Conservation (phyloP, 2,113 vertebrate species). For the Psettodes erumei region DNA sequence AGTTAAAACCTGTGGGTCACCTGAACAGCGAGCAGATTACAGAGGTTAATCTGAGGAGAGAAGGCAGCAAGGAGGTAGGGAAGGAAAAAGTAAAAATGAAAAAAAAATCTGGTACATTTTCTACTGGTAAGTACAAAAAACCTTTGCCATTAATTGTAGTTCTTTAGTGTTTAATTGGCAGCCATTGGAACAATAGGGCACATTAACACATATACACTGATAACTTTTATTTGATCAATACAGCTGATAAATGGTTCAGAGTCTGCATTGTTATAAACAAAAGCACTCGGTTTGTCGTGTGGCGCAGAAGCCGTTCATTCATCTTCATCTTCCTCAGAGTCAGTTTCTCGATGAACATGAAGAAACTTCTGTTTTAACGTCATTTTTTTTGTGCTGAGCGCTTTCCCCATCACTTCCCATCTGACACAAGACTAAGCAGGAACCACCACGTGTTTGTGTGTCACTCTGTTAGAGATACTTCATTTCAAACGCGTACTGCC, state of each 20-base stretch:
- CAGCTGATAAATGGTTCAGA: conserved; percentile 10
- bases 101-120: background rate
- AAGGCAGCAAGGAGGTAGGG: background rate
- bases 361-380: background rate
- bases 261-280: background rate
- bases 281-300: too few relatives aligned
- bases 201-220: background rate
- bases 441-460: too few relatives aligned
- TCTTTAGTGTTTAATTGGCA: background rate
- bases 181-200: background rate
- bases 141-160: background rate
- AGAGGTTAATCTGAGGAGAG: background rate
- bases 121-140: background rate
- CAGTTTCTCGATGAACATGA: background rate
- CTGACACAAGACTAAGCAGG: too few relatives aligned
- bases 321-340: background rate
- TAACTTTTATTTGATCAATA: background rate
- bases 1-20: background rate
- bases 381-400: background rate
- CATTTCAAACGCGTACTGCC: too few relatives aligned
- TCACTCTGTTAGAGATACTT: too few relatives aligned
- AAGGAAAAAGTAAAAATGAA: background rate
- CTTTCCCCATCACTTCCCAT: background rate
- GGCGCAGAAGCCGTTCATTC: background rate
- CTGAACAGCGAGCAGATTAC: background rate